These are phyloP conservation scores for Eudasyphora cyanicolor DNA, from an alignment of 2,888 invertebrate species.

Conservation along the genomic window DNA sequence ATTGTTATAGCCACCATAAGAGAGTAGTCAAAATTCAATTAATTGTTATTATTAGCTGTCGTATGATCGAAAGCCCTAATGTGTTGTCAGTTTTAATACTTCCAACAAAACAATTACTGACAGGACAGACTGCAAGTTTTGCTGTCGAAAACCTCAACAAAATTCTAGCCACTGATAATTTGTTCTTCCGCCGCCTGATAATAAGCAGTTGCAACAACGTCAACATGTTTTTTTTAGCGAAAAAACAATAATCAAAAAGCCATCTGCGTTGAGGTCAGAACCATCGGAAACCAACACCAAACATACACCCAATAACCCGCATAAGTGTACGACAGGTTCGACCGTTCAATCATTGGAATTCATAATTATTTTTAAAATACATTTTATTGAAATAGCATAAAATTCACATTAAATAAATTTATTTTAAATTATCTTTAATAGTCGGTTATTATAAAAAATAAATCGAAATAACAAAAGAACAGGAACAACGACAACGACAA, in stretches of 20 bases:
- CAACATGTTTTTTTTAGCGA: background rate
- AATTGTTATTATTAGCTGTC: too few species aligned
- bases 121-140: too few species aligned
- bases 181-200: background rate
- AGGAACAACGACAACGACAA: background rate
- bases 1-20: too few species aligned
- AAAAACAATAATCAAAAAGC: background rate
- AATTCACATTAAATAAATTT: background rate
- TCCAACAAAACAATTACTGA: too few species aligned
- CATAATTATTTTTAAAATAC: too few species aligned
- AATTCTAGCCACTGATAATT: background rate
- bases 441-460: background rate
- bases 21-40: too few species aligned
- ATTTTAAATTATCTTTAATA: background rate
- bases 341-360: background rate
- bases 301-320: background rate
- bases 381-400: constrained; percentile 2
- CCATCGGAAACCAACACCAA: background rate
- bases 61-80: too few species aligned
- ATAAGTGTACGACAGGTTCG: background rate
- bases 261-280: constrained; percentile 4
- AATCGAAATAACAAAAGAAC: background rate
- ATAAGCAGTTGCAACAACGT: background rate
- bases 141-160: background rate
- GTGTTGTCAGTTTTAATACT: too few species aligned